Evolutionary conservation across 1,140 invertebrate genomes (phyloP).

Genomic region (Leptopilina clavipes): DNA sequence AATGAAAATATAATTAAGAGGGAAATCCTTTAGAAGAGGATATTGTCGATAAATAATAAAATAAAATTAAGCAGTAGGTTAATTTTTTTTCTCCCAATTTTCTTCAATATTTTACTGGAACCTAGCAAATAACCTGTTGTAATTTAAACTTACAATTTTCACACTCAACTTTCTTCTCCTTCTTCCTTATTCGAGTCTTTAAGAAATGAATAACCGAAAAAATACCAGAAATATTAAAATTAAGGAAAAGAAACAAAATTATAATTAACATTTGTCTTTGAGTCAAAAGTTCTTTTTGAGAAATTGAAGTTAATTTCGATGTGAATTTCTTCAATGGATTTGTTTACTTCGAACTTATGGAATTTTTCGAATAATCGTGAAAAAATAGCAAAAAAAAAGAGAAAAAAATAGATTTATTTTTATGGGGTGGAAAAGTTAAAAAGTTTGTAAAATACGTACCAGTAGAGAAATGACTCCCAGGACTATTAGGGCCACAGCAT

Average conservation of each 20-base stretch:
- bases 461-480: constrained; percentile 83
- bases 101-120: constrained; percentile 26
- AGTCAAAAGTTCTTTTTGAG: too few species aligned
- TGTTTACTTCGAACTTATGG: background rate
- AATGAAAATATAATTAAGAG: too few species aligned
- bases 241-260: background rate
- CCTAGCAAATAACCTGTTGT: constrained; percentile 51
- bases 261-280: background rate
- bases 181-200: constrained; percentile 63
- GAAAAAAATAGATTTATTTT: background rate
- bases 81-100: too few species aligned
- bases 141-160: constrained; percentile 64
- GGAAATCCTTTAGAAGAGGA: too few species aligned
- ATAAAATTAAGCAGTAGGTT: too few species aligned
- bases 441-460: constrained; percentile 78
- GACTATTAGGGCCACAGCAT: constrained; percentile 85
- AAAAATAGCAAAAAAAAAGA: background rate
- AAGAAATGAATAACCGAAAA: constrained; percentile 46
- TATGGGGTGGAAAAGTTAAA: background rate
- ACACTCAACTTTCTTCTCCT: constrained; percentile 51
- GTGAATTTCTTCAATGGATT: background rate
- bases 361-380: background rate
- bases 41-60: too few species aligned
- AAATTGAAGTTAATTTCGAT: too few species aligned
- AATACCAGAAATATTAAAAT: constrained; percentile 28